These are phyloP conservation scores for Callaeas wilsoni DNA, from an alignment of 2,113 vertebrate genomes.

Conservation along the genomic window DNA sequence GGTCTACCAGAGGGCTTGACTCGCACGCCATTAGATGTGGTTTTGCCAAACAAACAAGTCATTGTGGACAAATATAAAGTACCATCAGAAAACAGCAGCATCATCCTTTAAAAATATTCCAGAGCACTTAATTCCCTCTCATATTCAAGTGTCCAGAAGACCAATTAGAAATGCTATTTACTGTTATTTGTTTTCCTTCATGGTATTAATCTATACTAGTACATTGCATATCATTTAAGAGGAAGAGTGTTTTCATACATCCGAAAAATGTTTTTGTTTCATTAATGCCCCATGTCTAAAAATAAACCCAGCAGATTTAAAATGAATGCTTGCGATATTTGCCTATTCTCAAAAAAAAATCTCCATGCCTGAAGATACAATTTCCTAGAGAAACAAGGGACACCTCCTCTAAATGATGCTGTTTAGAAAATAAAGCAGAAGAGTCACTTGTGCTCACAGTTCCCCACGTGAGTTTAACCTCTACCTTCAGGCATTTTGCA, in stretches of 20 bases:
- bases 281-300: constrained; percentile 14
- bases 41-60: background rate
- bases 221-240: background rate
- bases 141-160: background rate
- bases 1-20: background rate
- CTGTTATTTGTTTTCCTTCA: background rate
- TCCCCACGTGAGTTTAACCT: rapidly evolving
- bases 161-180: constrained; percentile 5
- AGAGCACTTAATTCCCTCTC: background rate
- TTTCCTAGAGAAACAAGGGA: background rate
- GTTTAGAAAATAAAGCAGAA: background rate
- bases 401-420: background rate
- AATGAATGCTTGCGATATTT: background rate
- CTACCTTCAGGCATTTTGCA: background rate
- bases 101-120: constrained; percentile 9
- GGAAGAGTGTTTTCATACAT: background rate
- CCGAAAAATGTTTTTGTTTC: background rate
- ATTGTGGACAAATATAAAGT: background rate
- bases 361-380: background rate
- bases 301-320: background rate
- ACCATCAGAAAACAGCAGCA: background rate
- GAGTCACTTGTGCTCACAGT: background rate
- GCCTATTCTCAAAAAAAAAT: background rate
- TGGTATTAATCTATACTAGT: background rate
- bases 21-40: background rate